Evolutionary conservation across 1,140 invertebrate genomes (phyloP), one percentile per base, ranked within the genome.

Genomic region (Drosophila malerkotliana): DNA sequence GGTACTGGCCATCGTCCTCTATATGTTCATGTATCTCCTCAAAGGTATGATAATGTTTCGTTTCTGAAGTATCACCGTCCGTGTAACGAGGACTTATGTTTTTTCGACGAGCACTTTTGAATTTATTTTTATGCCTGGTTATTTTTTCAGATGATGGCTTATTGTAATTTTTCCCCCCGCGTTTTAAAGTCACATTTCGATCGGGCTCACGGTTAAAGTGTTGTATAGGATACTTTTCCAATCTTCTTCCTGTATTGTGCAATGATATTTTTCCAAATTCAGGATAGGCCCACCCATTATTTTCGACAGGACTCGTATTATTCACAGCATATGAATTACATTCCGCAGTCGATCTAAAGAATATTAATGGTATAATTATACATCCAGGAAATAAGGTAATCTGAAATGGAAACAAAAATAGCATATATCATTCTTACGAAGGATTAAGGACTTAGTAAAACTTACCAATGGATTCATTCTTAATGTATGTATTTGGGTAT

Each of bases 11-110:
- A 14, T 74, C 78, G 4, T 85, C 51, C 4, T 87, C 67, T 9
- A 85, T 48, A 15, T 87, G 82, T 9, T 81, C 73, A 18, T 87
- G 81, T 10, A 77, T 81, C 64, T 81, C 82, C 21, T 77, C 73
- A 48, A 63, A 81, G 0, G 73, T 81, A 48, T 67, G 68, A 14
- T 60, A 77, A 15, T 62, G 72, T 7, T 66, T 69, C 6, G 45
- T 63, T 5, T 85, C 73, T 30, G 54, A 58, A 30, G 26, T 60
- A 14, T 62, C 34, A 7, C 48, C 53, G 5, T 47, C 44, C 18
- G 8, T n/a, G 4, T 44, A 53, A 10, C 47, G 18, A 34, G 48
- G 37, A 12, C 26, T 45, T 6, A 45, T 47, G 44, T 24, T 48
- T 28, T 72, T 78, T 8, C 12, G 49, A 9, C 56, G 41, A 12